phyloP scores from a whole-genome alignment of 2,113 vertebrate species.

The Kryptolebias marmoratus region DNA sequence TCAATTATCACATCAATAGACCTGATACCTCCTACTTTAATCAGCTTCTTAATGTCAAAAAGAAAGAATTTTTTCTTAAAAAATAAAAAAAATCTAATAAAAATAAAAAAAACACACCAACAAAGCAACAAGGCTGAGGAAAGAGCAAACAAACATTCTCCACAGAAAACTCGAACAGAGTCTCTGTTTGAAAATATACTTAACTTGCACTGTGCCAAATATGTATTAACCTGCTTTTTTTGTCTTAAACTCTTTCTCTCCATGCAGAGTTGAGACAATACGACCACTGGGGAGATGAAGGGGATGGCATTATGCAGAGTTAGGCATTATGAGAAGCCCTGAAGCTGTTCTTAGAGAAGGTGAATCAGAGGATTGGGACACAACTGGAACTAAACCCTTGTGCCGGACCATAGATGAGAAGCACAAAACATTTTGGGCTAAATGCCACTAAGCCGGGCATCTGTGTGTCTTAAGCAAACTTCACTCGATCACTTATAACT shows the following conservation, averaged over 20 bases:
- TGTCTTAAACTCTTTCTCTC: constrained; percentile 57
- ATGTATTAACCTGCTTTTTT: constrained; percentile 76
- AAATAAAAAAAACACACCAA: constrained; percentile 8
- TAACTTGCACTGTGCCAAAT: constrained; percentile 67
- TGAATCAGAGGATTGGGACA: constrained; percentile 83
- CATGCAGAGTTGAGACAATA: constrained; percentile 77
- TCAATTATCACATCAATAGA: constrained; percentile 62
- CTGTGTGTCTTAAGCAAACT: constrained; percentile 75
- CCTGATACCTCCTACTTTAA: constrained; percentile 37
- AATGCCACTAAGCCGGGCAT: constrained; percentile 76
- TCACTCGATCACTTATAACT: constrained; percentile 71
- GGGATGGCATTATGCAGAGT: constrained; percentile 75
- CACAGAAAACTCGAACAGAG: constrained; percentile 41
- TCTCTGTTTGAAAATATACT: constrained; percentile 54
- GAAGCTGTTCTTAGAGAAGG: constrained; percentile 79
- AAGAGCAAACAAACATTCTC: constrained; percentile 43
- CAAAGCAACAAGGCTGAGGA: constrained; percentile 23
- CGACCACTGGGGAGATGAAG: constrained; percentile 75
- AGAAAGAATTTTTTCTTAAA: constrained; percentile 10
- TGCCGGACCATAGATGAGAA: constrained; percentile 75
- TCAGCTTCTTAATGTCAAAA: constrained; percentile 35
- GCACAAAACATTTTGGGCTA: constrained; percentile 72
- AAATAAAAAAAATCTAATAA: constrained; percentile 9
- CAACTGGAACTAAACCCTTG: constrained; percentile 77
- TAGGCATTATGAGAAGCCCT: constrained; percentile 79